Evolutionary conservation across 2,797 vertebrate species (phyloP).

Genomic region (Schizothorax lantsangensis): DNA sequence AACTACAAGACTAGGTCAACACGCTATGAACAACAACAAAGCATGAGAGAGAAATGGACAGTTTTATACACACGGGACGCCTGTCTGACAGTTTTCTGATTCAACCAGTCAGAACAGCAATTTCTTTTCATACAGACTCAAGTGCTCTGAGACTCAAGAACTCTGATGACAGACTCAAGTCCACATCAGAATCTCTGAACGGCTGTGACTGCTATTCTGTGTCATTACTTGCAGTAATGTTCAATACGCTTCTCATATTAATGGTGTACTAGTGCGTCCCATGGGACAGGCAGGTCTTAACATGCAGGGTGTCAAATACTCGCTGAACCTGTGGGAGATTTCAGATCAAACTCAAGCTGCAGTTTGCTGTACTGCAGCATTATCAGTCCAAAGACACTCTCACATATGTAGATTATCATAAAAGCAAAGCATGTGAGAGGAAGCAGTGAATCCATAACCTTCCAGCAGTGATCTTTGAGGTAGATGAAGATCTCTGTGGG

Average conservation of each 20-base stretch:
- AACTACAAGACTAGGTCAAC: not conserved
- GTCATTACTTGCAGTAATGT: not conserved
- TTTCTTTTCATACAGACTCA: not conserved
- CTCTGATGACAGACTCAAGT: not conserved
- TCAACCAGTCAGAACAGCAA: not conserved
- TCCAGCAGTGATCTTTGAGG: not conserved
- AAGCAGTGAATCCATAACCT: conserved; percentile 5
- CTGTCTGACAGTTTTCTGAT: not conserved
- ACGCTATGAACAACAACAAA: not conserved
- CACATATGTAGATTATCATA: not conserved
- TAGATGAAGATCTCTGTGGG: not conserved
- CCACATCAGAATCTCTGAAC: not conserved
- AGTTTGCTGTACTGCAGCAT: not conserved
- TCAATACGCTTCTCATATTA: not conserved
- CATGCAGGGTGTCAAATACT: conserved; percentile 1
- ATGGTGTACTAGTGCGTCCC: not conserved
- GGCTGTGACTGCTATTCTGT: not conserved
- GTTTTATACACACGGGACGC: not conserved
- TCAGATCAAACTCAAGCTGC: not conserved
- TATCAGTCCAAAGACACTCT: not conserved
- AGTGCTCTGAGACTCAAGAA: not conserved
- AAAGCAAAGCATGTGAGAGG: conserved; percentile 4
- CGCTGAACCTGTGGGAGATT: not conserved
- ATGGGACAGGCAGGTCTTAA: not conserved
- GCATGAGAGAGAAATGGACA: not conserved